Conservation (phyloP, 2,113 vertebrate genomes). For the Catharus minimus region DNA sequence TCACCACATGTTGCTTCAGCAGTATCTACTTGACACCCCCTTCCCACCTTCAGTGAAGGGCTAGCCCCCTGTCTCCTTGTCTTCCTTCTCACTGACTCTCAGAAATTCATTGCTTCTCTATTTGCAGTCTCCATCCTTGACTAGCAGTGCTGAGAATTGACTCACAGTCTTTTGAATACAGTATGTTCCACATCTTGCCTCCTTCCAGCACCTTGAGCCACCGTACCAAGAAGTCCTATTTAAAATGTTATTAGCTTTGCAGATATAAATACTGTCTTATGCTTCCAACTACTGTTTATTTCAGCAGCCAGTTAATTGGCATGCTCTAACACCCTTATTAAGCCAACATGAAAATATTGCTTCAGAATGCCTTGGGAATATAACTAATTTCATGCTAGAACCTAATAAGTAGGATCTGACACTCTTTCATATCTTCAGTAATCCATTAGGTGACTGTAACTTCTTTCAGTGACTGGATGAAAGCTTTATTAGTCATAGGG, state of each 20-base stretch:
- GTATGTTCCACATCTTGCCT: conserved; percentile 59
- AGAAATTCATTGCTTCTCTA: conserved; percentile 62
- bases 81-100: conserved; percentile 7
- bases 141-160: conserved; percentile 67
- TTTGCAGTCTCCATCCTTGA: conserved; percentile 69
- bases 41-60: neutral
- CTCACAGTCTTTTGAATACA: conserved; percentile 61
- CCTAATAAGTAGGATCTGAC: conserved; percentile 74
- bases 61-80: neutral
- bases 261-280: conserved; percentile 71
- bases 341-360: conserved; percentile 73
- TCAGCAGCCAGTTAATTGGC: conserved; percentile 72
- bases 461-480: conserved; percentile 68
- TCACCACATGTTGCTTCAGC: neutral
- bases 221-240: conserved; percentile 73
- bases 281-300: conserved; percentile 72
- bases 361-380: conserved; percentile 75
- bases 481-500: conserved; percentile 73
- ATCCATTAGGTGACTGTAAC: conserved; percentile 74
- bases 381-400: conserved; percentile 80
- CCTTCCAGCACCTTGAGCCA: conserved; percentile 51
- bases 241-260: conserved; percentile 76
- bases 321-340: conserved; percentile 71
- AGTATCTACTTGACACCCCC: neutral
- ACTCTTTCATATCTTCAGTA: conserved; percentile 75